Base-by-base conservation (phyloP, 2,113 vertebrate species). In the Dolichotis patagonum region DNA sequence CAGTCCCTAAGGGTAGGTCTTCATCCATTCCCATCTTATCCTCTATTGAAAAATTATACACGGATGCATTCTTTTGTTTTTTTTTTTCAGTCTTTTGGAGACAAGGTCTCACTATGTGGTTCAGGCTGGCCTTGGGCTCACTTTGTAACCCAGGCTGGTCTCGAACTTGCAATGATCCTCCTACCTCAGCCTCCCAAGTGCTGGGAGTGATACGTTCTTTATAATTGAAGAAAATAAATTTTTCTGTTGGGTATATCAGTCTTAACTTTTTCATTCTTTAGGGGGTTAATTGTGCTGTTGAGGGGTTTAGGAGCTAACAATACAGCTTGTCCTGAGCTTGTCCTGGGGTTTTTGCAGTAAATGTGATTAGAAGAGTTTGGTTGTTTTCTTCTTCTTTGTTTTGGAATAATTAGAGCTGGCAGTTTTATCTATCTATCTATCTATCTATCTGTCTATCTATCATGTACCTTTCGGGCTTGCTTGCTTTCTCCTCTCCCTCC, bases 211-310 rank as follows among this genome's bases (percentile, higher is more conserved):
- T 52, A 9, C 13, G 63, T 58, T 96, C 38, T 85, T 88, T 28
- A 8, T 78, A 88, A 75, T 0, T 43, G 73, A 88, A 82, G 38
- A 11, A 60, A 84, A 80, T 20, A 19, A 11, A 22, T 88, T 83
- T 92, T 84, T 92, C 43, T 75, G 17, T 69, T 81, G 41, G n/a
- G 1, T 69, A 17, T 3, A 75, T 87, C n/a, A 22, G 3, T 90
- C 62, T 91, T 65, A 95, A 85, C 20, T 46, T 94, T 89, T 92
- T 52, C 92, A 83, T 41, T 88, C 17, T 71, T 82, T 7, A 92
- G 13, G 54, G 46, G 92, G 28, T 91, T 91, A 69, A 52, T 35
- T 83, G 13, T 89, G 82, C 52, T 32, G 7, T 62, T 41, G 5
- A 87, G 67, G 78, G 38, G 67, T 54, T 65, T 94, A 73, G 54